Evolutionary conservation across 1,140 invertebrate species (phyloP).

Genomic region (Diabrotica virgifera): DNA sequence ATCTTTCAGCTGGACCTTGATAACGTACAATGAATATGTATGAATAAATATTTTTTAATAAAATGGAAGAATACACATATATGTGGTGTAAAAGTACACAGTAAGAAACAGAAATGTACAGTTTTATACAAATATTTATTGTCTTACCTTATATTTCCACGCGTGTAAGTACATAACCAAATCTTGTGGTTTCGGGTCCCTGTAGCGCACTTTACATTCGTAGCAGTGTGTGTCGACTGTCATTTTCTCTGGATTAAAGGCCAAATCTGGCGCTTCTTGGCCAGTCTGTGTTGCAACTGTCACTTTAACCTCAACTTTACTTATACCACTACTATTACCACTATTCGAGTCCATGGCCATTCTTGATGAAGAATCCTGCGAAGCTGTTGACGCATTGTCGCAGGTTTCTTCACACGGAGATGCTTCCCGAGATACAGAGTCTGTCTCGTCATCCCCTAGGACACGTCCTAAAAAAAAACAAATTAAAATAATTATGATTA

Average conservation of each 20-base stretch:
- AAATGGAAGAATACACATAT: too few relatives aligned
- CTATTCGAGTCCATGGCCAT: slow-evolving; percentile 31
- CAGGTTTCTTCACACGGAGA: slow-evolving; percentile 59
- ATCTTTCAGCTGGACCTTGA: too few relatives aligned
- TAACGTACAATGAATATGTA: too few relatives aligned
- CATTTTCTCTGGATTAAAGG: slow-evolving; percentile 72
- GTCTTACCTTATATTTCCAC: slow-evolving; percentile 77
- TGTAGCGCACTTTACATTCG: slow-evolving; percentile 86
- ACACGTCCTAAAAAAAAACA: slow-evolving; percentile 28
- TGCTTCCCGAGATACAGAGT: slow-evolving; percentile 60
- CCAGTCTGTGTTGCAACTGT: slow-evolving; percentile 81
- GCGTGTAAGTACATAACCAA: slow-evolving; percentile 95
- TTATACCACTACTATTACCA: slow-evolving; percentile 29
- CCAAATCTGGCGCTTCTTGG: slow-evolving; percentile 65
- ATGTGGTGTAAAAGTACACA: too few relatives aligned
- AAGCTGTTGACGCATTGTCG: slow-evolving; percentile 32
- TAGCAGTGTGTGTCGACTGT: slow-evolving; percentile 84
- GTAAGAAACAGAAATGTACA: too few relatives aligned
- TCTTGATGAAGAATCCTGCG: slow-evolving; percentile 33
- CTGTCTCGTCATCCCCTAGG: slow-evolving; percentile 56
- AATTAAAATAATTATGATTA: background rate
- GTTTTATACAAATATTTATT: too few relatives aligned
- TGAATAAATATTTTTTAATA: too few relatives aligned
- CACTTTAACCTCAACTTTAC: slow-evolving; percentile 51
- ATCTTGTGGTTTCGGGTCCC: slow-evolving; percentile 86